These are phyloP conservation scores for Zoroaster sp. DNA, from an alignment of 53 echinoderm and acorn worm species.

Conservation along the genomic window DNA sequence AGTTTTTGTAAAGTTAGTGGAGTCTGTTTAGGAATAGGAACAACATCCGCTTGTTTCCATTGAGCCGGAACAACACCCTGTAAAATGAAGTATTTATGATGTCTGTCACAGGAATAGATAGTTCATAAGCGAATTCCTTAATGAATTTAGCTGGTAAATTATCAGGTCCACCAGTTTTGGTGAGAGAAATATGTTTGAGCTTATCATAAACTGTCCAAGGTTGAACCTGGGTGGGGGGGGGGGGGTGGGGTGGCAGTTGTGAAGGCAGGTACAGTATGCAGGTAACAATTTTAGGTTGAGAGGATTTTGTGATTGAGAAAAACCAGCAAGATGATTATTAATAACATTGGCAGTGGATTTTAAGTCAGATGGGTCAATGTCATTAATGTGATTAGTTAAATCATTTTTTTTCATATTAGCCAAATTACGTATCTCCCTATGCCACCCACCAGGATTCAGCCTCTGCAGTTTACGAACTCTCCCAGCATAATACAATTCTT, in stretches of 20 bases:
- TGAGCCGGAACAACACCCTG: conserved; percentile 1
- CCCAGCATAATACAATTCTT: too few species aligned
- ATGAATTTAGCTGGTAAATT: neutral
- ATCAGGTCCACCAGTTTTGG: conserved; percentile 14
- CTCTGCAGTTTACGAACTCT: too few species aligned
- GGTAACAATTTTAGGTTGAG: neutral
- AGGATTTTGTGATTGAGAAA: conserved; percentile 2
- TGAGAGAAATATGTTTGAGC: conserved; percentile 11
- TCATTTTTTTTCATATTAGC: too few species aligned
- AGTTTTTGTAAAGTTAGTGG: neutral
- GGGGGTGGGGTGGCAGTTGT: neutral
- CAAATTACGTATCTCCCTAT: too few species aligned
- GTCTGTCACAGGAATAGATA: neutral
- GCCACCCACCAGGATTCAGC: too few species aligned
- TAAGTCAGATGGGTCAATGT: neutral
- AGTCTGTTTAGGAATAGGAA: conserved; percentile 2
- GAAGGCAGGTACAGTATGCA: neutral
- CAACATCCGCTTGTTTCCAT: neutral
- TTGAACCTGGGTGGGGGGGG: neutral
- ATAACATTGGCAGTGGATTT: neutral
- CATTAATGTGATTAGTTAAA: too few species aligned
- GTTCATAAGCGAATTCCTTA: too few species aligned
- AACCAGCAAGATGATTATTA: conserved; percentile 9
- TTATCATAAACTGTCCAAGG: neutral
- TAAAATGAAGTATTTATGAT: neutral